Percentiles rank a stretch among this genome's conserved stretches.
Evolutionary conservation across 2,797 vertebrate species (phyloP).

Genomic region (Ispidina picta): DNA sequence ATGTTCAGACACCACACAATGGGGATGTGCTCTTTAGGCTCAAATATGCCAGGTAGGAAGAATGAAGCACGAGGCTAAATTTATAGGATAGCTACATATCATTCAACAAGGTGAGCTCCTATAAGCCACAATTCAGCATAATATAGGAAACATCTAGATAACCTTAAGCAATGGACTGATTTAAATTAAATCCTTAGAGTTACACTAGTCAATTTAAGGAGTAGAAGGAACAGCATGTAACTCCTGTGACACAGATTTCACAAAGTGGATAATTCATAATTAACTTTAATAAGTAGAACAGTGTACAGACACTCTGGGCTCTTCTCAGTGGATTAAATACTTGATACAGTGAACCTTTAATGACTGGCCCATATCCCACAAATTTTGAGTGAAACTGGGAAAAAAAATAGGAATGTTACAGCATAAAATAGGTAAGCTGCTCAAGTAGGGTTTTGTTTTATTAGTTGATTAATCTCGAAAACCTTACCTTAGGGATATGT

Average conservation of each 20-base stretch:
- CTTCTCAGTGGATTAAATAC: not conserved
- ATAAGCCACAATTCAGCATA: not conserved
- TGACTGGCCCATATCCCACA: not conserved
- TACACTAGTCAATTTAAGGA: not conserved
- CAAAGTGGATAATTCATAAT: not conserved
- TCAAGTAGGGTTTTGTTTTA: not conserved
- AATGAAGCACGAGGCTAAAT: not conserved
- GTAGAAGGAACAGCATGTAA: not conserved
- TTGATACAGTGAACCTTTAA: not conserved
- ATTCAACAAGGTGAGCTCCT: not conserved
- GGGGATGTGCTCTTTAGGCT: not conserved
- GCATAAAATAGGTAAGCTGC: not conserved
- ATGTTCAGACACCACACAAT: not conserved
- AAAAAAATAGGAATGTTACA: not conserved
- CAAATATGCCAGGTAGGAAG: not conserved
- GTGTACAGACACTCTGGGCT: not conserved
- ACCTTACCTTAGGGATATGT: not conserved
- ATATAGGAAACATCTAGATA: not conserved
- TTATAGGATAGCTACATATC: not conserved
- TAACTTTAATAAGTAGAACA: not conserved
- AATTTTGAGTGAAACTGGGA: not conserved
- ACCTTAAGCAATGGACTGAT: slow-evolving; percentile 2
- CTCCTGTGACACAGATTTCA: not conserved
- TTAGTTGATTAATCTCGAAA: not conserved
- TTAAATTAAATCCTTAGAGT: not conserved